A percentile compares a stretch with the other conserved stretches of the same genome.
These are phyloP conservation scores for Dichetophora obliterata DNA, from an alignment of 2,888 invertebrate genomes.

Conservation along the genomic window DNA sequence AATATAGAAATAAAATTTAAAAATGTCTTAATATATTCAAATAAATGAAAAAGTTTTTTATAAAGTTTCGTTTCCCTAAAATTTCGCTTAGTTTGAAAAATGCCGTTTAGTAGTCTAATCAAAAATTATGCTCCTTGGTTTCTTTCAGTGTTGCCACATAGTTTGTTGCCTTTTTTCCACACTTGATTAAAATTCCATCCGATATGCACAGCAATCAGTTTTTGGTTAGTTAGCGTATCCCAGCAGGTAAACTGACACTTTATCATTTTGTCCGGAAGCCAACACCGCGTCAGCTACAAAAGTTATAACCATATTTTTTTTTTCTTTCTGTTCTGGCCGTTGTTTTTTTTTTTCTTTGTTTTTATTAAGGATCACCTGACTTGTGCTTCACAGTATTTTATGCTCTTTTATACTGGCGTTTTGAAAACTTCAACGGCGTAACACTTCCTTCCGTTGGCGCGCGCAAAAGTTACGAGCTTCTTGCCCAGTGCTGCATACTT, in stretches of 20 bases:
- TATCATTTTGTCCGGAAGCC: conserved; percentile 29
- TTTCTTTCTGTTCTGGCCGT: background rate
- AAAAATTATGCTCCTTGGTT: no score
- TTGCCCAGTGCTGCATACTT: conserved; percentile 32
- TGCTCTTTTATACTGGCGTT: background rate
- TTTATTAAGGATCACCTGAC: background rate
- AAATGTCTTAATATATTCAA: no score
- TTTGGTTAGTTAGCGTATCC: conserved; percentile 36
- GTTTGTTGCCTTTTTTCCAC: conserved; percentile 23
- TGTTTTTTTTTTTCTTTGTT: background rate
- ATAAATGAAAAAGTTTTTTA: no score
- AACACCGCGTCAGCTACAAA: conserved; percentile 1
- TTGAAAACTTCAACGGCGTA: conserved; percentile 24
- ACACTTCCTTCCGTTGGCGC: conserved; percentile 36
- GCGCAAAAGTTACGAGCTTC: conserved; percentile 23
- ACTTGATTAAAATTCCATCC: conserved; percentile 40
- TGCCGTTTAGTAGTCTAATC: no score
- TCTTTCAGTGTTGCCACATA: conserved; percentile 13
- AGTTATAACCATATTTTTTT: background rate
- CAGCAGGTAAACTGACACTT: conserved; percentile 39
- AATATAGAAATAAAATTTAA: no score
- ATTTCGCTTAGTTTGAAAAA: no score
- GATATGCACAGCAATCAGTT: conserved; percentile 36
- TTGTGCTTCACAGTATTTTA: background rate
- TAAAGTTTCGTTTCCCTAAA: no score